A percentile compares a stretch with the other conserved stretches of the same genome.
Evolutionary conservation across 2,888 invertebrate genomes (phyloP).

Genomic region (Drosophila anomalata): DNA sequence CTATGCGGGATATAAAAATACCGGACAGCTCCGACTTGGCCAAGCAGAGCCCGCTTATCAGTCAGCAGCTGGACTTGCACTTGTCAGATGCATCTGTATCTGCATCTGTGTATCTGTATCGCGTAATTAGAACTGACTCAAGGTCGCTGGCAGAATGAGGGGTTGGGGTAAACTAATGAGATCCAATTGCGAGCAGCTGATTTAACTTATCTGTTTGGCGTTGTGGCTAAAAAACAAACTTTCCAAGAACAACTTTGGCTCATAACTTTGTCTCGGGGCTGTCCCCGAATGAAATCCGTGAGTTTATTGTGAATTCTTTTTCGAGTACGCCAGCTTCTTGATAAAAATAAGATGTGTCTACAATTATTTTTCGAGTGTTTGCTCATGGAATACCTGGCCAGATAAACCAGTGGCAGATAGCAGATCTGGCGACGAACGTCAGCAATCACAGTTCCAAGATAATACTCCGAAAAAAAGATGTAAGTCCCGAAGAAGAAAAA

Average conservation of each 20-base stretch:
- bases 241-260: slow-evolving; percentile 14
- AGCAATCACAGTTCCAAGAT: slow-evolving; percentile 29
- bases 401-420: slow-evolving; percentile 22
- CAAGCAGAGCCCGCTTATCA: slow-evolving; percentile 23
- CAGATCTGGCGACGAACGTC: slow-evolving; percentile 39
- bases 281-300: slow-evolving; percentile 20
- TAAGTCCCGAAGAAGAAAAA: slow-evolving; percentile 16
- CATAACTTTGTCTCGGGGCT: slow-evolving; percentile 9
- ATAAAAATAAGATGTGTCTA: slow-evolving; percentile 22
- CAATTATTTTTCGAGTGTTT: slow-evolving; percentile 34
- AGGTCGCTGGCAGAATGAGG: slow-evolving; percentile 8
- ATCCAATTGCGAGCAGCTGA: slow-evolving; percentile 27
- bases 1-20: slow-evolving; percentile 26
- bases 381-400: slow-evolving; percentile 28
- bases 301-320: slow-evolving; percentile 28
- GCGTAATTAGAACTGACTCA: slow-evolving; percentile 35
- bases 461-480: slow-evolving; percentile 18
- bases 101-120: slow-evolving; percentile 14
- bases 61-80: slow-evolving; percentile 36
- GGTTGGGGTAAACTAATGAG: slow-evolving; percentile 5
- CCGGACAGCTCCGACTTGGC: slow-evolving; percentile 13
- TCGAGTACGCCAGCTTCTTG: slow-evolving; percentile 28
- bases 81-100: slow-evolving; percentile 22
- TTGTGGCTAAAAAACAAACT: slow-evolving; percentile 13
- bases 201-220: slow-evolving; percentile 26